Conservation (phyloP, 2,888 invertebrate species). For the Thecocarcelia acutangulata region DNA sequence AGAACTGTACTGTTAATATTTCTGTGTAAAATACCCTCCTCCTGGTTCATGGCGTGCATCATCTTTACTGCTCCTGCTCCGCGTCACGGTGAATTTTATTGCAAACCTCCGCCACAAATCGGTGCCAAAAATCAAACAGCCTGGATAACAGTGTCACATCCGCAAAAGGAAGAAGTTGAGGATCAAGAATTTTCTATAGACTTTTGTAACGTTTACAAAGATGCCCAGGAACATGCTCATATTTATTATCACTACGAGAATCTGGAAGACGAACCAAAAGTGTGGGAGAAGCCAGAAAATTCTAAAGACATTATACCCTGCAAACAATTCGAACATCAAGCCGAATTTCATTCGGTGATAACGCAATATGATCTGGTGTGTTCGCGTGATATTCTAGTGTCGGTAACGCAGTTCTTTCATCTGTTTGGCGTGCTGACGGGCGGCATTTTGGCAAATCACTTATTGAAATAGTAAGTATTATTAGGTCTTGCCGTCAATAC, state of each 20-base stretch:
- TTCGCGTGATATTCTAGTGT: constrained; percentile 81
- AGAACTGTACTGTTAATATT: constrained; percentile 81
- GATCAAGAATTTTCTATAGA: constrained; percentile 81
- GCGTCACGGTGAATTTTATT: constrained; percentile 81
- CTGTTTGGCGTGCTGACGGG: constrained; percentile 82
- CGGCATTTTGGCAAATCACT: constrained; percentile 81
- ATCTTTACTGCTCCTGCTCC: constrained; percentile 82
- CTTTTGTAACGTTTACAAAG: constrained; percentile 81
- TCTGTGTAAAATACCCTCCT: constrained; percentile 82
- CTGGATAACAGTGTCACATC: constrained; percentile 81
- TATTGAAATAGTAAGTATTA: constrained; percentile 80
- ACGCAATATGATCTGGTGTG: constrained; percentile 82
- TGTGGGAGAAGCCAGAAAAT: constrained; percentile 78
- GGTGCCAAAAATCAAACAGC: constrained; percentile 78
- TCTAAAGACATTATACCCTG: constrained; percentile 80
- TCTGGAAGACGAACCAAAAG: constrained; percentile 76
- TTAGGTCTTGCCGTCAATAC: neutral
- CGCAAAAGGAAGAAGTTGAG: constrained; percentile 79
- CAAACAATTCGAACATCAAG: constrained; percentile 79
- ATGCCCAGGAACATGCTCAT: constrained; percentile 80
- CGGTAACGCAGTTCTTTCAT: constrained; percentile 82
- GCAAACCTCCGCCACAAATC: constrained; percentile 79
- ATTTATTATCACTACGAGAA: constrained; percentile 78
- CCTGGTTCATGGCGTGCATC: constrained; percentile 83
- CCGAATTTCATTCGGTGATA: constrained; percentile 79